phyloP scores from a whole-genome alignment of 2,113 vertebrate species.

The Oxygymnocypris stewartii region DNA sequence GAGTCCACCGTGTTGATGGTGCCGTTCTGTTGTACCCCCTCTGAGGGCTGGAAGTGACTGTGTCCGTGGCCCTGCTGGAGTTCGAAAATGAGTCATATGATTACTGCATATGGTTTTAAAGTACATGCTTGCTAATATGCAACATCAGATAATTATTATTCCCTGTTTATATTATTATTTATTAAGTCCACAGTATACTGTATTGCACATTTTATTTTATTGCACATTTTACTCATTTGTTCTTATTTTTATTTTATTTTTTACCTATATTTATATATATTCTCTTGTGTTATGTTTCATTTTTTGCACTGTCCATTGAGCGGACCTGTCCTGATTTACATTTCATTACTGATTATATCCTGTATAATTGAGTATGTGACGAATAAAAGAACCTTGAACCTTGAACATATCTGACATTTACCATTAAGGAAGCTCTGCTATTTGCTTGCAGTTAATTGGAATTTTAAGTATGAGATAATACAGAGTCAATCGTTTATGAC shows the following conservation, averaged over 20 bases:
- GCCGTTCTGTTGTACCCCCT: slow-evolving; percentile 40
- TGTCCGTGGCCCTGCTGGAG: slow-evolving; percentile 80
- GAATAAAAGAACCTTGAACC: too few relatives aligned
- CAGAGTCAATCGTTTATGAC: background rate
- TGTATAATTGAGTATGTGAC: too few relatives aligned
- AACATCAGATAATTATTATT: background rate
- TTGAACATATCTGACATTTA: background rate
- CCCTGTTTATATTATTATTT: too few relatives aligned
- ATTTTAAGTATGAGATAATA: background rate
- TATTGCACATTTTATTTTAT: too few relatives aligned
- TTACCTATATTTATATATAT: too few relatives aligned
- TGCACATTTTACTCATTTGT: too few relatives aligned
- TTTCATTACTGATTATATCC: too few relatives aligned
- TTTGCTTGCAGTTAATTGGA: background rate
- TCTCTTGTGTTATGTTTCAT: too few relatives aligned
- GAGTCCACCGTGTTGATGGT: slow-evolving; percentile 37
- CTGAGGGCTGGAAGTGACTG: slow-evolving; percentile 68
- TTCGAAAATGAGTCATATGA: background rate
- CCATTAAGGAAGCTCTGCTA: background rate
- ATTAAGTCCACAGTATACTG: too few relatives aligned
- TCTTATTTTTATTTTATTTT: too few relatives aligned
- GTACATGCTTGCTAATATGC: background rate
- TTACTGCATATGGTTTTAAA: background rate
- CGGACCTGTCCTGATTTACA: too few relatives aligned
- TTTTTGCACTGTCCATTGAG: too few relatives aligned